Base-by-base conservation (phyloP, 2,888 invertebrate genomes). In the Hydropsyche betteni region DNA sequence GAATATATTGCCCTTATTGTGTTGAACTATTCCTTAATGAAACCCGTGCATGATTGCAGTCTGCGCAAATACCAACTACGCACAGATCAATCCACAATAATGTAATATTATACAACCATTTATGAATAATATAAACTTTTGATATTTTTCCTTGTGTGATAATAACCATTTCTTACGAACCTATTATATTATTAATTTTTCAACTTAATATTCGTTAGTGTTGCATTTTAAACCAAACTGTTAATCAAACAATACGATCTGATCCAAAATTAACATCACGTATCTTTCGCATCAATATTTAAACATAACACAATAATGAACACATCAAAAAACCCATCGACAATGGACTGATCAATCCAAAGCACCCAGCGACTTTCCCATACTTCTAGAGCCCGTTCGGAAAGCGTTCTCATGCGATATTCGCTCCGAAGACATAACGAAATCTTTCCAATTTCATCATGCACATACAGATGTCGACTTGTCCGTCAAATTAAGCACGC, bases 1-100 rank as follows among this genome's bases (percentile, higher is more conserved):
- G 70, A 53, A 53, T 53, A 70, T 53, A 53, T 70, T 70, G 53
- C 70, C 70, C 34, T 53, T 12, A 70, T 70, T 51, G 69, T 70
- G 70, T 52, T 51, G 24, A 52, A 53, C 53, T 70, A 70, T 70
- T 24, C 70, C 70, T 70, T 53, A 70, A 70, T 70, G 52, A 51
- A 70, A 53, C 70, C 55, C n/a, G 55, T 36, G 36, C 64, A 10
- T 64, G 64, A 14, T 55, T 55, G 55, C 16, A 16, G 12, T 55
- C 12, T 55, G 16, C 55, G 12, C 55, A 55, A n/a, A 16, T n/a
- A 55, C 55, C 1, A 14, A 55, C 55, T 55, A n/a, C 55, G n/a
- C 5, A 55, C 16, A 55, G 5, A 55, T 55, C n/a, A 6, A 55
- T 55, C 24, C 24, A 24, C 24, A 24, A 24, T 24, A 24, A 24